Percentiles rank a stretch among this genome's conserved stretches.
These are phyloP conservation scores for Lepus oiostolus DNA, from an alignment of 2,797 vertebrate genomes.

Conservation along the genomic window DNA sequence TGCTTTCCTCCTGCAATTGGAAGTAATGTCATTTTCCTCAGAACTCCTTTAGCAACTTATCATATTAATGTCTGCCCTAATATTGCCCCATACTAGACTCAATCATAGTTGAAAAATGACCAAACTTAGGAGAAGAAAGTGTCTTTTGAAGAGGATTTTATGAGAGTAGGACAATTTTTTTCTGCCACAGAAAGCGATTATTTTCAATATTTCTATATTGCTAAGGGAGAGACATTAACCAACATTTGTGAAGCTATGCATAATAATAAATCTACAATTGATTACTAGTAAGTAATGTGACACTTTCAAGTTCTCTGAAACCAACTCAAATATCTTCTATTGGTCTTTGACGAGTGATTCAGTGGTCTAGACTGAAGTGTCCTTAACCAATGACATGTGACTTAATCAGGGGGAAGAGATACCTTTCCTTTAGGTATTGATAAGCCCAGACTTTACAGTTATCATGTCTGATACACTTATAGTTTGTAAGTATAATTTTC, in stretches of 20 bases:
- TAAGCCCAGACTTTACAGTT: not conserved
- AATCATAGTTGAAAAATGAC: not conserved
- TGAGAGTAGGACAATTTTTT: not conserved
- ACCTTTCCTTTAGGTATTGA: not conserved
- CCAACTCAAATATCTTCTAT: not conserved
- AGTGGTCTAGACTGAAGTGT: not conserved
- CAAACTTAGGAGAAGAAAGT: not conserved
- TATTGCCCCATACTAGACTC: not conserved
- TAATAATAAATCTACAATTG: not conserved
- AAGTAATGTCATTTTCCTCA: not conserved
- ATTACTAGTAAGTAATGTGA: not conserved
- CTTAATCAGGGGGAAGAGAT: not conserved
- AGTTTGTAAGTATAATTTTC: conserved; percentile 3
- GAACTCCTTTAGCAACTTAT: not conserved
- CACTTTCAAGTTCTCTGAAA: not conserved
- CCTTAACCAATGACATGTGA: not conserved
- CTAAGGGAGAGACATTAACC: not conserved
- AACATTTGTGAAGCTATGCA: not conserved
- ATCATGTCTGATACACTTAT: not conserved
- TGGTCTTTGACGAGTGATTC: conserved; percentile 12
- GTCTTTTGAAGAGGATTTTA: not conserved
- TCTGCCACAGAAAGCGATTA: not conserved
- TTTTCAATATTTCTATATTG: not conserved
- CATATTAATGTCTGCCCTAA: not conserved
- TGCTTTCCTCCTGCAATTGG: not conserved